These are phyloP conservation scores for Cettia cetti DNA, from an alignment of 2,113 vertebrate genomes.

Conservation along the genomic window DNA sequence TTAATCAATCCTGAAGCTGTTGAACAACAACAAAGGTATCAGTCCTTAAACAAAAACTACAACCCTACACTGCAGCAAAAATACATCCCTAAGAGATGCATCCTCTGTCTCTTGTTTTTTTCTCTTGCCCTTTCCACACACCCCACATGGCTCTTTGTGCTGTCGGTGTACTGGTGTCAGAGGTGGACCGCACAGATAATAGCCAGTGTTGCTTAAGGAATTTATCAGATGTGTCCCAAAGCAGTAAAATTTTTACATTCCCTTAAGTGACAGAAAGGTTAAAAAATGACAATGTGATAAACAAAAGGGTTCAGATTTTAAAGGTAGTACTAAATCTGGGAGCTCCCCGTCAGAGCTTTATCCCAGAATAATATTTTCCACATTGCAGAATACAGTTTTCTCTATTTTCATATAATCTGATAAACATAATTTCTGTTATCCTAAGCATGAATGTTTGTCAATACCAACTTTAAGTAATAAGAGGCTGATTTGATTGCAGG, in stretches of 20 bases:
- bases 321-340: neutral
- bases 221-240: neutral
- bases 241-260: neutral
- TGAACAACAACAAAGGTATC: neutral
- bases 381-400: neutral
- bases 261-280: neutral
- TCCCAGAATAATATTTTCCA: neutral
- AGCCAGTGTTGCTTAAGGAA: neutral
- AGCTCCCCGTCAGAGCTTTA: neutral
- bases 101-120: neutral
- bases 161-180: neutral
- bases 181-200: neutral
- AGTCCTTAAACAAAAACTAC: neutral
- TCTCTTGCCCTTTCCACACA: neutral
- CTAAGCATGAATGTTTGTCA: constrained; percentile 13
- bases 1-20: neutral
- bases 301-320: neutral
- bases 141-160: neutral
- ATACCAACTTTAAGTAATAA: constrained; percentile 21
- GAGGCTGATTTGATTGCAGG: neutral
- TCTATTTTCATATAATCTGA: neutral
- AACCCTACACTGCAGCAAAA: neutral
- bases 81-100: neutral
- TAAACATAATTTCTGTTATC: constrained; percentile 24
- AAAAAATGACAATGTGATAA: neutral